Conservation (phyloP, 2,113 vertebrate genomes). For the Casuarius casuarius region DNA sequence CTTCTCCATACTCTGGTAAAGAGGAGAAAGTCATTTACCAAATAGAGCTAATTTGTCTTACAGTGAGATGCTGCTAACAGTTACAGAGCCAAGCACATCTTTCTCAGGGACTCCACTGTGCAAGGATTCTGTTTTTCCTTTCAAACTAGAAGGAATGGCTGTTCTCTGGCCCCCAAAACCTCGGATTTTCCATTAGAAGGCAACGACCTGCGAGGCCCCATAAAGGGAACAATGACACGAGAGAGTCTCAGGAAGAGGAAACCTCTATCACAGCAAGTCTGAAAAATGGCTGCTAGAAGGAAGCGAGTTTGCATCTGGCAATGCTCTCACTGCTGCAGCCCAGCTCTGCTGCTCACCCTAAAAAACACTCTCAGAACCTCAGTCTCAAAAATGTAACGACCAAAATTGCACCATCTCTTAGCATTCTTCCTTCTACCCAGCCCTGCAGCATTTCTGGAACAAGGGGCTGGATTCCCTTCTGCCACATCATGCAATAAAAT, state of each 20-base stretch:
- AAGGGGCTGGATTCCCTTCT: neutral
- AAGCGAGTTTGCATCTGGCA: neutral
- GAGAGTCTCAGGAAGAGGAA: conserved; percentile 51
- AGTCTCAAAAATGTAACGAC: neutral
- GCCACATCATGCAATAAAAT: neutral
- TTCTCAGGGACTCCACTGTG: accelerated
- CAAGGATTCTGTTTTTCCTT: conserved; percentile 3
- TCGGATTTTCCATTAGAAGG: conserved; percentile 62
- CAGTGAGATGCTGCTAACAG: neutral
- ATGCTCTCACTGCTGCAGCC: neutral
- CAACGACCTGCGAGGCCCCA: conserved; percentile 54
- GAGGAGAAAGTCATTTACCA: neutral
- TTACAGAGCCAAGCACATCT: neutral
- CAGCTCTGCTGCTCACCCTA: neutral
- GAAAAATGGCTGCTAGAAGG: conserved; percentile 49
- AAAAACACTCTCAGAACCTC: neutral
- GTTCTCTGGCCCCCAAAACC: conserved; percentile 5
- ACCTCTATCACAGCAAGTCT: conserved; percentile 18
- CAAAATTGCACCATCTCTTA: neutral
- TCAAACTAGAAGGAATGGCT: conserved; percentile 52
- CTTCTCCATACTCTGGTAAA: neutral
- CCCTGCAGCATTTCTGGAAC: neutral
- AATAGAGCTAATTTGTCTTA: conserved; percentile 9
- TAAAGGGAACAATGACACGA: conserved; percentile 59
- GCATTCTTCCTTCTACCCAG: neutral